A percentile compares a stretch with the other conserved stretches of the same genome.
Conservation (phyloP, 1,140 invertebrate genomes). For the Neodiprion pinetum region DNA sequence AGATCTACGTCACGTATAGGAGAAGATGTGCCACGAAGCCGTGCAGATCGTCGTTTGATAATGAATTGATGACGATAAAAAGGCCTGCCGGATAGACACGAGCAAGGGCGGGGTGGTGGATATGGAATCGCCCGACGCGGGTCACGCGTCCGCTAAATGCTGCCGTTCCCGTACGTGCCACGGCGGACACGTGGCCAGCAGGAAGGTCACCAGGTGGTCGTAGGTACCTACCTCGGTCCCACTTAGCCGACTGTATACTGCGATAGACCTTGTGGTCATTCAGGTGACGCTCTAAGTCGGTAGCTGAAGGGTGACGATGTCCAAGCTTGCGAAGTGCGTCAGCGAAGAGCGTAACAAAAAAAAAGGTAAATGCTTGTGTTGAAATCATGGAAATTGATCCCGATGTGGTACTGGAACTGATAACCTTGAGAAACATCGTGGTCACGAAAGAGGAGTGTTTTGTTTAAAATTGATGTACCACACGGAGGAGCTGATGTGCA, state of each 20-base stretch:
- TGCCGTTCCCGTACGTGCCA: slow-evolving; percentile 6
- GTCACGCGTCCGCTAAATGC: too few relatives aligned
- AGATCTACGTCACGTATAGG: too few relatives aligned
- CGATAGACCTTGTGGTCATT: background rate
- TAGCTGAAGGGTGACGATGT: slow-evolving; percentile 28
- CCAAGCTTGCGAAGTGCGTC: slow-evolving; percentile 20
- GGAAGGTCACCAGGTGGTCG: slow-evolving; percentile 42
- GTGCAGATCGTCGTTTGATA: too few relatives aligned
- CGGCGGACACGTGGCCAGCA: slow-evolving; percentile 46
- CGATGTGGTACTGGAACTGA: background rate
- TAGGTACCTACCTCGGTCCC: slow-evolving; percentile 33
- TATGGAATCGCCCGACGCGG: too few relatives aligned
- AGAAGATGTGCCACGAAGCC: too few relatives aligned
- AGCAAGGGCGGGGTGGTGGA: too few relatives aligned
- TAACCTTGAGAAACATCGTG: background rate
- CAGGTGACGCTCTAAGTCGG: slow-evolving; percentile 16
- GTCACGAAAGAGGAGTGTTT: background rate
- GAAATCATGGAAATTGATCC: background rate
- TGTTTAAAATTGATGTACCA: background rate
- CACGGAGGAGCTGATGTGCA: background rate
- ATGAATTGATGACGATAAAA: too few relatives aligned
- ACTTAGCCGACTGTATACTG: background rate
- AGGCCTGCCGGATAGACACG: too few relatives aligned
- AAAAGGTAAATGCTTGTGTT: slow-evolving; percentile 34
- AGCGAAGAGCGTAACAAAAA: slow-evolving; percentile 44